Percentiles rank a stretch among this genome's conserved stretches.
Evolutionary conservation across 2,888 invertebrate species (phyloP).

Genomic region (Sericinus montela): DNA sequence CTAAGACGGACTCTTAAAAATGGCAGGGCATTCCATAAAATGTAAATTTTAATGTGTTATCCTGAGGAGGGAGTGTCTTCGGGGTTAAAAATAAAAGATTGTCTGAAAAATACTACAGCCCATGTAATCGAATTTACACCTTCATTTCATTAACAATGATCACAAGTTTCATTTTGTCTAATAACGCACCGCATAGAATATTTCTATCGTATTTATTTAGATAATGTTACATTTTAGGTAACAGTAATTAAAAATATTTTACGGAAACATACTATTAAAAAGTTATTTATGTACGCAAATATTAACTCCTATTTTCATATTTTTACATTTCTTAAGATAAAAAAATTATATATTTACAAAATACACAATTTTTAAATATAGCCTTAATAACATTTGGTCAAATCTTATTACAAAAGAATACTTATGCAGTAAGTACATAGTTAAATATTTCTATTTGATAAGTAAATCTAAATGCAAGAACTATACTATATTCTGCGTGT

Average conservation of each 20-base stretch:
- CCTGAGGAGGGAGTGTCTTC: too few species aligned
- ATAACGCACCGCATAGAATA: conserved; percentile 73
- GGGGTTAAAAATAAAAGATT: not conserved
- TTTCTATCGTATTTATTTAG: conserved; percentile 59
- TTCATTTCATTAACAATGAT: conserved; percentile 76
- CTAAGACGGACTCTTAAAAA: too few species aligned
- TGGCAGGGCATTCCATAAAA: too few species aligned
- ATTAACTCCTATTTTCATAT: conserved; percentile 64
- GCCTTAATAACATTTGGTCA: conserved; percentile 75
- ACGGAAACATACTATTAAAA: conserved; percentile 54
- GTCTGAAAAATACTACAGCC: conserved; percentile 76
- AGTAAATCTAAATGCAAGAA: too few species aligned
- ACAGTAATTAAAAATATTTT: conserved; percentile 62
- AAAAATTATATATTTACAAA: conserved; percentile 36
- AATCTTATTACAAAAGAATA: conserved; percentile 48
- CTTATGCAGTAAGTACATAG: conserved; percentile 44
- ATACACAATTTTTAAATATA: conserved; percentile 21
- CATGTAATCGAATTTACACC: conserved; percentile 78
- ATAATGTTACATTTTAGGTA: conserved; percentile 46
- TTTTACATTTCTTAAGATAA: conserved; percentile 34
- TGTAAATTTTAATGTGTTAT: too few species aligned
- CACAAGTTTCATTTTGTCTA: conserved; percentile 67
- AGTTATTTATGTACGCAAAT: conserved; percentile 69
- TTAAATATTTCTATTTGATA: too few species aligned
- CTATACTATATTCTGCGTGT: too few species aligned